A percentile compares a stretch with the other conserved stretches of the same genome.
phyloP scores from a whole-genome alignment of 2,888 invertebrate species.

The Phengaris arion region DNA sequence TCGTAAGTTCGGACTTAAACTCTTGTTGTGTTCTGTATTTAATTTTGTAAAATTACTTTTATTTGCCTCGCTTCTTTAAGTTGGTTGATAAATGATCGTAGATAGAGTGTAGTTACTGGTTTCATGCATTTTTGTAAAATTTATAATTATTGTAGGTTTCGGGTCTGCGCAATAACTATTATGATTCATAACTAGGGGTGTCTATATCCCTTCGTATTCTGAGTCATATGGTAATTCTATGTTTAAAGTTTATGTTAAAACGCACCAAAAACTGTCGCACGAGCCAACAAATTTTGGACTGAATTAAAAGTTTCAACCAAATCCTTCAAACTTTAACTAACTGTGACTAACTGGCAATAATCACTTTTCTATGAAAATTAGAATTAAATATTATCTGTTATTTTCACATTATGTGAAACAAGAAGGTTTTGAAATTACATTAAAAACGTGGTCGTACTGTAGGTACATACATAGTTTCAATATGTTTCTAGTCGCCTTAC shows the following conservation, averaged over 20 bases:
- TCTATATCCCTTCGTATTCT: neutral
- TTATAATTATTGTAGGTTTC: constrained; percentile 3
- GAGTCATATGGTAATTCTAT: neutral
- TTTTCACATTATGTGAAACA: no score
- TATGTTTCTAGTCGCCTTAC: no score
- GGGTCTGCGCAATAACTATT: neutral
- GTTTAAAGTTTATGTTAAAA: neutral
- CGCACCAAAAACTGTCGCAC: no score
- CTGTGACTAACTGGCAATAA: no score
- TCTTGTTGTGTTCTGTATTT: neutral
- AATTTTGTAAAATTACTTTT: neutral
- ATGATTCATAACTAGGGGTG: constrained; percentile 4
- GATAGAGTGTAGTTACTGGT: constrained; percentile 16
- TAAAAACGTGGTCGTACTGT: no score
- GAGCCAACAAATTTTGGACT: no score
- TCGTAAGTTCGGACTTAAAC: neutral
- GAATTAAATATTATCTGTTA: no score
- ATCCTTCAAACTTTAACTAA: no score
- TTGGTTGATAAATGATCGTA: constrained; percentile 11
- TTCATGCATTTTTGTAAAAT: constrained; percentile 10
- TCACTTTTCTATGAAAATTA: no score
- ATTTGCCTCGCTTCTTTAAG: neutral
- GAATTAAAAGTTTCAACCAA: no score
- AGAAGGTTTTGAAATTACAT: no score
- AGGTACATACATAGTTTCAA: no score